Evolutionary conservation across 2,797 vertebrate genomes (phyloP), one percentile per base, ranked within the genome.

Genomic region (Bucorvus abyssinicus): DNA sequence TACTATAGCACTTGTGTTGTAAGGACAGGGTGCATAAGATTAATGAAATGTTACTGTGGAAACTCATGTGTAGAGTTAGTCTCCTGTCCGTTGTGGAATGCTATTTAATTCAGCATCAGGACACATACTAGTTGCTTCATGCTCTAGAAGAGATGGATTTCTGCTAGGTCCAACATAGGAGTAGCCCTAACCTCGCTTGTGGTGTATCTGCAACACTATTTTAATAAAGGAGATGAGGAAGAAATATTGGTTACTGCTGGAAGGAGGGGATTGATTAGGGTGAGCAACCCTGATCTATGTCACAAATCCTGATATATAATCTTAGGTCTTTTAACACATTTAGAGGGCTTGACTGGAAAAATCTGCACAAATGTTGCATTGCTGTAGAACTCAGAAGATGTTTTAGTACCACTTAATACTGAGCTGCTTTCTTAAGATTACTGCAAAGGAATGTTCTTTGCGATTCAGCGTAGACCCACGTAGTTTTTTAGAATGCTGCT

Each of bases 371-470:
- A 44, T 47, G 18, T 69, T 89, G 20, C 19, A 73, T 83, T 94
- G 50, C 88, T 90, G 36, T 53, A 79, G 87, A 94, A 42, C 15
- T 84, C 61, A n/a, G 38, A 64, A 11, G 61, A 60, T 9, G 16
- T 81, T 79, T 91, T 94, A 93, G 56, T 81, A 70, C 29, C 30
- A 76, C 53, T 83, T 93, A 91, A 68, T 79, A 61, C n/a, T 84
- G 87, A 84, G 49, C 85, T 70, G 8, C 34, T 94, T 93, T 56
- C 44, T 79, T 93, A 75, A 50, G 69, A 52, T 45, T 77, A 38
- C 22, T 88, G 65, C 23, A 68, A 47, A 84, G 44, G 40, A 87
- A 70, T 94, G 61, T 64, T 74, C 9, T 40, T 63, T 70, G 45
- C 89, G 77, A 84, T 94, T 94, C 73, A 45, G 16, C 49, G 42